Percentiles rank a stretch among this genome's conserved stretches.
Conservation (phyloP, 2,888 invertebrate genomes). For the Tetramorium bicarinatum region DNA sequence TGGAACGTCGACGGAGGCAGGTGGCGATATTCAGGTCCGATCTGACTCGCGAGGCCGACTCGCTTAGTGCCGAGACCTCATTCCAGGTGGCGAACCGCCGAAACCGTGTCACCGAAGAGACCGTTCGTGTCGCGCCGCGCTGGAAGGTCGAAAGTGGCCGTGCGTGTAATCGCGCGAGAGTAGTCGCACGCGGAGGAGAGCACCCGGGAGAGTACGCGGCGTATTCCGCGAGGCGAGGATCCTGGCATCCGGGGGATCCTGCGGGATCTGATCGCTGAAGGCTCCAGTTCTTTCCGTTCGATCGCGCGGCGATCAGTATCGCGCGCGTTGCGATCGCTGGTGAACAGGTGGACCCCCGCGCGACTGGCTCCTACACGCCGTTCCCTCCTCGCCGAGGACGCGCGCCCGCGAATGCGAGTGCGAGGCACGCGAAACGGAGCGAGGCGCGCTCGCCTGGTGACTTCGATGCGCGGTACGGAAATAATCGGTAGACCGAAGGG, state of each 20-base stretch:
- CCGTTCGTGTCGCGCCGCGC: slow-evolving; percentile 46
- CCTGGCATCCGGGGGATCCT: slow-evolving; percentile 11
- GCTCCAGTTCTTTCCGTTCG: slow-evolving; percentile 18
- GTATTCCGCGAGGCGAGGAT: slow-evolving; percentile 1
- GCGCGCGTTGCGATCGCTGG: not conserved
- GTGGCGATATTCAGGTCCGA: slow-evolving; percentile 74
- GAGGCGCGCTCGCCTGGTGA: slow-evolving; percentile 63
- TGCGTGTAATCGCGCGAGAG: slow-evolving; percentile 22
- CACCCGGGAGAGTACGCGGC: not conserved
- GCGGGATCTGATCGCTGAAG: slow-evolving; percentile 14
- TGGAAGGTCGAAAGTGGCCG: slow-evolving; percentile 58
- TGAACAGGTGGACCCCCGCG: slow-evolving; percentile 22
- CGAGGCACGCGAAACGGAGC: slow-evolving; percentile 39
- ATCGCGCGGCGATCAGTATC: not conserved
- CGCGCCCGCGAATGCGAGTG: slow-evolving; percentile 53
- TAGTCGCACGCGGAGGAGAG: not conserved
- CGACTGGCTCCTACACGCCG: not conserved
- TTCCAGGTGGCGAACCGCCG: slow-evolving; percentile 68
- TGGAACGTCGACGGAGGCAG: slow-evolving; percentile 77
- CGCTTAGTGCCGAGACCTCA: slow-evolving; percentile 67
- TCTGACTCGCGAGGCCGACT: slow-evolving; percentile 64
- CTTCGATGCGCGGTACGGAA: slow-evolving; percentile 69
- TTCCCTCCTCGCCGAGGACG: not conserved
- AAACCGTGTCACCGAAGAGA: slow-evolving; percentile 64
- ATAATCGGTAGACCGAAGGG: slow-evolving; percentile 48